Evolutionary conservation across 2,113 vertebrate species (phyloP).

Genomic region (Serilophus lunatus): DNA sequence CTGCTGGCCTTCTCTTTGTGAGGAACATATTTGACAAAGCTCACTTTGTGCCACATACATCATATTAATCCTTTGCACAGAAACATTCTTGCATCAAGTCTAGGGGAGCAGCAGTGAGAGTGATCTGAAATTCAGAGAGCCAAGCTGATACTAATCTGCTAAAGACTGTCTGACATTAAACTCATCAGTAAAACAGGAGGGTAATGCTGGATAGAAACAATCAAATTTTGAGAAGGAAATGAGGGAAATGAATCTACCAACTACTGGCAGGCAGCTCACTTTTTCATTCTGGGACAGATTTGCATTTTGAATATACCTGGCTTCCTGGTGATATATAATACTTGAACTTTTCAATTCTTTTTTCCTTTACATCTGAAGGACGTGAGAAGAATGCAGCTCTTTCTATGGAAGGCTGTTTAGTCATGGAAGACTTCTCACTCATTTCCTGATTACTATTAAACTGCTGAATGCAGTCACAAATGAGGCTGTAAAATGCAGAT

Average conservation of each 20-base stretch:
- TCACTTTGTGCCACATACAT: background rate
- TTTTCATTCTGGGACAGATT: background rate
- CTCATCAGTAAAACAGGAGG: conserved; percentile 25
- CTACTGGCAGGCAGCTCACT: conserved; percentile 9
- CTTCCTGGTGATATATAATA: conserved; percentile 28
- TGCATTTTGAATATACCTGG: conserved; percentile 35
- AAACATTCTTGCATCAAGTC: background rate
- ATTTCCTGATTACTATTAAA: conserved; percentile 27
- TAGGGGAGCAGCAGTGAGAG: background rate
- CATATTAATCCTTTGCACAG: background rate
- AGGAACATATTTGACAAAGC: background rate
- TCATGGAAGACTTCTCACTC: background rate
- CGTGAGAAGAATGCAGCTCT: background rate
- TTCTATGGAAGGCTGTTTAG: background rate
- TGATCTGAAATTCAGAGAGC: background rate
- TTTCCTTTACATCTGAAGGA: background rate
- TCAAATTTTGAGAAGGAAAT: conserved; percentile 18
- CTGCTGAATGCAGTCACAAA: conserved; percentile 17
- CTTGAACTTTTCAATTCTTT: conserved; percentile 9
- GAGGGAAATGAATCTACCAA: conserved; percentile 27
- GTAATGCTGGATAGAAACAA: conserved; percentile 17
- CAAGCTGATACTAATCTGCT: background rate
- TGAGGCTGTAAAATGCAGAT: conserved; percentile 8
- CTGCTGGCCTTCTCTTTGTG: background rate
- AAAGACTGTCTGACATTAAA: background rate